Evolutionary conservation across 37 sponge, comb jelly and placozoan genomes (phyloP).

Genomic region (Ephydatia muelleri): DNA sequence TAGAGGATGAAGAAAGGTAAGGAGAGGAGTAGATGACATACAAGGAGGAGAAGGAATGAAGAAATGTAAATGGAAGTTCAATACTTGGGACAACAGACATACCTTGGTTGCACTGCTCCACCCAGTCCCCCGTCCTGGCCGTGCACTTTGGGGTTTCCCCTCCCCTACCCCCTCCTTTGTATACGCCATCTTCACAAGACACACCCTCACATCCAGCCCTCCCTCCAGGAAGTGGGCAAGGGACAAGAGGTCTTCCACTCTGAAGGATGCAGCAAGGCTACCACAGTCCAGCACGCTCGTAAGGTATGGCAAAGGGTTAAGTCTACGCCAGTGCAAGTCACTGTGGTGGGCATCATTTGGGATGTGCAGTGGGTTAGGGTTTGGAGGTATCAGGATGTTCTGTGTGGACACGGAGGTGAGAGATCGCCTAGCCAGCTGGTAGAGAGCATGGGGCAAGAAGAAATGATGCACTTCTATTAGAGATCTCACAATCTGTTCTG

Average conservation of each 20-base stretch:
- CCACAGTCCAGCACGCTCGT: background rate
- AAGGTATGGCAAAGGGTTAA: background rate
- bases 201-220: background rate
- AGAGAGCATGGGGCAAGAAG: background rate
- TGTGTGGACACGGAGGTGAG: no score
- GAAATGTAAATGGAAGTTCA: no score
- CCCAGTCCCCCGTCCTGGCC: background rate
- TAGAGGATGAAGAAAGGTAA: no score
- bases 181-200: background rate
- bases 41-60: no score
- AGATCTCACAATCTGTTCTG: background rate
- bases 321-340: background rate
- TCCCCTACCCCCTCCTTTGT: background rate
- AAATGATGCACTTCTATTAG: background rate
- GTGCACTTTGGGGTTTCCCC: background rate
- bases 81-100: background rate
- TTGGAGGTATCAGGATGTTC: no score
- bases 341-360: no score
- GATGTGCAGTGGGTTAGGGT: no score
- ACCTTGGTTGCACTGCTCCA: background rate
- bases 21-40: no score
- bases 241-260: background rate
- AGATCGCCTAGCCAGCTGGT: no score
- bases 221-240: constrained; percentile 1
- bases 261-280: background rate